Evolutionary conservation across 2,113 vertebrate species (phyloP).

Genomic region (Turdus rufiventris): DNA sequence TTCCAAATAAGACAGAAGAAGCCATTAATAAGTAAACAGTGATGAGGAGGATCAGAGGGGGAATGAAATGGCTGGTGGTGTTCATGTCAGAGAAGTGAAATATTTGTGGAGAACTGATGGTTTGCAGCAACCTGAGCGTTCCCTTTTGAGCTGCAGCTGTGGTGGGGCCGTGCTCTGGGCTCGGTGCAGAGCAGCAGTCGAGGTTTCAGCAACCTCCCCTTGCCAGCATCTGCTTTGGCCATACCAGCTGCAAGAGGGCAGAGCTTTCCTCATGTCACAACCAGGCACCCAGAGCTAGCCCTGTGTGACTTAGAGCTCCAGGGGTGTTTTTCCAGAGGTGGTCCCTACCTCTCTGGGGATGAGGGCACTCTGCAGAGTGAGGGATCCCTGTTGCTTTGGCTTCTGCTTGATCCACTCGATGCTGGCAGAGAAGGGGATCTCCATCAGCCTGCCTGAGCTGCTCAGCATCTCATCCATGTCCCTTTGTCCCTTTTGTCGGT

Average conservation of each 20-base stretch:
- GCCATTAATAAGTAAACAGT: slow-evolving; percentile 55
- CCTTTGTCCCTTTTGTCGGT: neutral
- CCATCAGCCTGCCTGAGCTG: neutral
- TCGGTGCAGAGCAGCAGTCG: neutral
- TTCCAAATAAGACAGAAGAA: slow-evolving; percentile 46
- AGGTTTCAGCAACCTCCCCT: neutral
- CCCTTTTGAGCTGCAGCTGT: neutral
- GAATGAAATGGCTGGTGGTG: slow-evolving; percentile 4
- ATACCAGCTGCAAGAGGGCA: neutral
- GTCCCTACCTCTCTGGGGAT: neutral
- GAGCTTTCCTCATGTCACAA: neutral
- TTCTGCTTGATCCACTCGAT: neutral
- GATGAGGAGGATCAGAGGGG: neutral
- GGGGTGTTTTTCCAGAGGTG: neutral
- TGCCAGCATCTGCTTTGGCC: neutral
- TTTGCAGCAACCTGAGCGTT: neutral
- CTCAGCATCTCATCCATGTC: neutral
- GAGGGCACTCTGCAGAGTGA: neutral
- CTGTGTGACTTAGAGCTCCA: neutral
- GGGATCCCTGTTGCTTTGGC: neutral
- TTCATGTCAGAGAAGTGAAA: neutral
- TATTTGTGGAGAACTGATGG: neutral
- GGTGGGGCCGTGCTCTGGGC: neutral
- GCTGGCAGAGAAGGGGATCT: neutral
- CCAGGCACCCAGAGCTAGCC: neutral